These are phyloP conservation scores for Nannobrachium achirus DNA, from an alignment of 2,113 vertebrate genomes.

Conservation along the genomic window DNA sequence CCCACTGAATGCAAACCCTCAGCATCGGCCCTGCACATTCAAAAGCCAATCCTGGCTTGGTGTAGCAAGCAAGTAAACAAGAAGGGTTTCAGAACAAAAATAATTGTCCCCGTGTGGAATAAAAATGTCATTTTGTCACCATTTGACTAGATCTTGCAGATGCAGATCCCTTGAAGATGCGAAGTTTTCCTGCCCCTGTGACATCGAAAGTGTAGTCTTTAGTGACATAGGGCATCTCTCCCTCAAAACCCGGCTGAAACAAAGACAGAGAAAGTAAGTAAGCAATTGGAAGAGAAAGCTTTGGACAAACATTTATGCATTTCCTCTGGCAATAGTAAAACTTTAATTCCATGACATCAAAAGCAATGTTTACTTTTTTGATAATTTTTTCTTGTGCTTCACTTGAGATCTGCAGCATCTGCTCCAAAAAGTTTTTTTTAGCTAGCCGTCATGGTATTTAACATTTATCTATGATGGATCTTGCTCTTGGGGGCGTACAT, in stretches of 20 bases:
- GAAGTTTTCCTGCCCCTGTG: slow-evolving; percentile 86
- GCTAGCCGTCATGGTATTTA: too few species aligned
- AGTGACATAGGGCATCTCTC: slow-evolving; percentile 88
- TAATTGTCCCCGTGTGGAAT: slow-evolving; percentile 8
- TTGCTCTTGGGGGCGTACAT: too few species aligned
- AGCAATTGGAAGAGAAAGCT: neutral
- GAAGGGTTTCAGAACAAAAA: slow-evolving; percentile 20
- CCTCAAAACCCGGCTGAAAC: slow-evolving; percentile 81
- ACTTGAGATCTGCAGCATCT: too few species aligned
- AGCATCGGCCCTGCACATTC: slow-evolving; percentile 49
- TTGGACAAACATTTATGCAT: too few species aligned
- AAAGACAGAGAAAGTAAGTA: slow-evolving; percentile 29
- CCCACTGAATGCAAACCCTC: slow-evolving; percentile 4
- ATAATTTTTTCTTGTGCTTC: too few species aligned
- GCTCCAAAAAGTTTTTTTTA: too few species aligned
- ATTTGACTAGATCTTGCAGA: slow-evolving; percentile 60
- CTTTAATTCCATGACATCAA: too few species aligned
- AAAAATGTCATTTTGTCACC: slow-evolving; percentile 28
- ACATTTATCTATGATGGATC: too few species aligned
- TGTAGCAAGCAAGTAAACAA: slow-evolving; percentile 10
- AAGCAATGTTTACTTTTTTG: too few species aligned
- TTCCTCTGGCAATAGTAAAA: too few species aligned
- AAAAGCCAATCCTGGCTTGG: slow-evolving; percentile 23
- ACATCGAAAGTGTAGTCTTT: slow-evolving; percentile 88
- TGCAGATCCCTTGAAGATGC: slow-evolving; percentile 76